Evolutionary conservation across 1,140 invertebrate genomes (phyloP).

Genomic region (Ditylenchus dipsaci): DNA sequence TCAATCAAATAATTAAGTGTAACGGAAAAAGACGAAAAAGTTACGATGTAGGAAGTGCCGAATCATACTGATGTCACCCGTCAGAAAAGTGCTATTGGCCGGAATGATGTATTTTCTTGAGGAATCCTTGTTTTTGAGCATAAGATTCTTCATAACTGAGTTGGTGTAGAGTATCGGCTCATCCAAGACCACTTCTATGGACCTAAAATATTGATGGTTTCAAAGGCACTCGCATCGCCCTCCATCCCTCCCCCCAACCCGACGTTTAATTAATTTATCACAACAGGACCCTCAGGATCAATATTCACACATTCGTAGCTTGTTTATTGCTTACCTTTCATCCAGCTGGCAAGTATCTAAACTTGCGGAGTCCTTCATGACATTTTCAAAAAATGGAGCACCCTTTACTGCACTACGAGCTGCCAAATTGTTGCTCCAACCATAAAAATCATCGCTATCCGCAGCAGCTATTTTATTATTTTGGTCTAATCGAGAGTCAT

Average conservation of each 20-base stretch:
- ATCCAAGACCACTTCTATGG: too few species aligned
- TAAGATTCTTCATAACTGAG: neutral
- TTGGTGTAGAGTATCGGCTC: too few species aligned
- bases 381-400: neutral
- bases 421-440: neutral
- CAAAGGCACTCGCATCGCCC: too few species aligned
- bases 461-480: too few species aligned
- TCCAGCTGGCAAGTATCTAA: neutral
- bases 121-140: neutral
- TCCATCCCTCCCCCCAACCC: too few species aligned
- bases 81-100: neutral
- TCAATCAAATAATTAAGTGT: too few species aligned
- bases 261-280: too few species aligned
- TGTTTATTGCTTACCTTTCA: neutral
- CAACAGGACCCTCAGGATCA: too few species aligned
- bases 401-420: neutral
- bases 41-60: neutral
- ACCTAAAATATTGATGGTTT: too few species aligned
- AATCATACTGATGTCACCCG: neutral
- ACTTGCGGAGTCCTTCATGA: neutral
- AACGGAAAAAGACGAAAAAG: neutral
- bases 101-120: neutral
- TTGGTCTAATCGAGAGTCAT: too few species aligned
- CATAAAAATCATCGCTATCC: too few species aligned
- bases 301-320: neutral